phyloP scores from a whole-genome alignment of 2,888 invertebrate genomes.

The Allophyes oxyacanthae region DNA sequence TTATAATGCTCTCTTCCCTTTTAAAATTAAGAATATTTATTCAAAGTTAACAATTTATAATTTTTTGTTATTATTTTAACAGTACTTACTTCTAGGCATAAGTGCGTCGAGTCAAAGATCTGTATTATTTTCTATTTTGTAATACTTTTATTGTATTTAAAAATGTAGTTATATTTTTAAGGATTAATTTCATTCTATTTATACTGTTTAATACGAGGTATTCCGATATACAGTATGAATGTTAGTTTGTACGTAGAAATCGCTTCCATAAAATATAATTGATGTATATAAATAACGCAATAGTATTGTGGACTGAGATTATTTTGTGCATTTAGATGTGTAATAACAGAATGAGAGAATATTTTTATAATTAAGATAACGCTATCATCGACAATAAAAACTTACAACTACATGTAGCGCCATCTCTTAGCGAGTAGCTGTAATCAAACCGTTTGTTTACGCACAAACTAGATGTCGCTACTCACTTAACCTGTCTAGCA shows the following conservation, averaged over 20 bases:
- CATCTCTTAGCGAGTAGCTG: conserved; percentile 68
- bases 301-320: conserved; percentile 86
- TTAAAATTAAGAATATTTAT: conserved; percentile 85
- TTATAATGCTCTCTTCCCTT: conserved; percentile 81
- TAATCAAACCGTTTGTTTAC: conserved; percentile 23
- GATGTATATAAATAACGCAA: conserved; percentile 78
- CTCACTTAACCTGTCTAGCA: conserved; percentile 48
- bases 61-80: conserved; percentile 82
- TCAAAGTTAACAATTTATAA: conserved; percentile 81
- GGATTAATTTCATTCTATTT: conserved; percentile 76
- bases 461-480: conserved; percentile 51
- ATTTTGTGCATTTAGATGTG: conserved; percentile 83
- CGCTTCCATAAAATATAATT: conserved; percentile 77
- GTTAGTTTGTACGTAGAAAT: conserved; percentile 75
- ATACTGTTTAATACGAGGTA: conserved; percentile 88
- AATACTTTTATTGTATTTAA: conserved; percentile 87
- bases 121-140: conserved; percentile 89
- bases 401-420: conserved; percentile 54
- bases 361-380: conserved; percentile 57
- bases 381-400: conserved; percentile 46
- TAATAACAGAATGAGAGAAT: conserved; percentile 63
- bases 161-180: conserved; percentile 74
- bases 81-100: conserved; percentile 84
- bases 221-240: conserved; percentile 83
- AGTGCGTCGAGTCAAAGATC: conserved; percentile 89